Conservation (phyloP, 2,797 vertebrate genomes). For the Lepus townsendii region DNA sequence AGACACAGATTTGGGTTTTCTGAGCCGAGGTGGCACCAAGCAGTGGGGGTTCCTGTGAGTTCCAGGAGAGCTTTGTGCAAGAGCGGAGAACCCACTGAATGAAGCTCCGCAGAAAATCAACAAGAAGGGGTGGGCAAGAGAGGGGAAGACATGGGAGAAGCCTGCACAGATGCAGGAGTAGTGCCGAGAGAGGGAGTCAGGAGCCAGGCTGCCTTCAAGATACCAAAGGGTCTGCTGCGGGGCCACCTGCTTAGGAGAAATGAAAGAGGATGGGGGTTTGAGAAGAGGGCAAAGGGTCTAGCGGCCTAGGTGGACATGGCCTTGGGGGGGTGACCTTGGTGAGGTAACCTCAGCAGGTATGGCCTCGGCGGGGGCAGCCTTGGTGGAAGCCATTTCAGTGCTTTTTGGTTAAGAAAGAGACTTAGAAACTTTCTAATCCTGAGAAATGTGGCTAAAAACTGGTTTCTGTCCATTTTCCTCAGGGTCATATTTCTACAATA, state of each 20-base stretch:
- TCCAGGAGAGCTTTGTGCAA: not conserved
- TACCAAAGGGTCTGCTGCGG: not conserved
- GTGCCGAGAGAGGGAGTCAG: too few relatives aligned
- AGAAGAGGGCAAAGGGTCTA: not conserved
- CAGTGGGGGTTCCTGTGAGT: too few relatives aligned
- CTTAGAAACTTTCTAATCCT: conserved; percentile 37
- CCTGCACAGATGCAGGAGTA: not conserved
- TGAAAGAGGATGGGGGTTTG: not conserved
- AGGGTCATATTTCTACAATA: conserved; percentile 70
- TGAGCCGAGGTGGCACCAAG: not conserved
- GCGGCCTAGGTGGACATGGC: not conserved
- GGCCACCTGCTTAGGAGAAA: not conserved
- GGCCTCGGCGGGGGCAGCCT: too few relatives aligned
- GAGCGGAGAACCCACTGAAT: not conserved
- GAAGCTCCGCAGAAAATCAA: not conserved
- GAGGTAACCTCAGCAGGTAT: too few relatives aligned
- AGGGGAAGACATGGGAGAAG: not conserved
- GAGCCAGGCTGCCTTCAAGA: not conserved
- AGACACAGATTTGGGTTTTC: not conserved
- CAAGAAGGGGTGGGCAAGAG: not conserved
- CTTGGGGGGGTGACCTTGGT: too few relatives aligned
- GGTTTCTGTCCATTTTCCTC: conserved; percentile 63
- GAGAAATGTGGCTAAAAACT: conserved; percentile 60
- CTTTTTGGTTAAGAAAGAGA: conserved; percentile 26
- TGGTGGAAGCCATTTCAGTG: not conserved